Evolutionary conservation across 2,888 invertebrate species (phyloP), one percentile per base, ranked within the genome.

Genomic region (Poecilobothrus nobilitatus): DNA sequence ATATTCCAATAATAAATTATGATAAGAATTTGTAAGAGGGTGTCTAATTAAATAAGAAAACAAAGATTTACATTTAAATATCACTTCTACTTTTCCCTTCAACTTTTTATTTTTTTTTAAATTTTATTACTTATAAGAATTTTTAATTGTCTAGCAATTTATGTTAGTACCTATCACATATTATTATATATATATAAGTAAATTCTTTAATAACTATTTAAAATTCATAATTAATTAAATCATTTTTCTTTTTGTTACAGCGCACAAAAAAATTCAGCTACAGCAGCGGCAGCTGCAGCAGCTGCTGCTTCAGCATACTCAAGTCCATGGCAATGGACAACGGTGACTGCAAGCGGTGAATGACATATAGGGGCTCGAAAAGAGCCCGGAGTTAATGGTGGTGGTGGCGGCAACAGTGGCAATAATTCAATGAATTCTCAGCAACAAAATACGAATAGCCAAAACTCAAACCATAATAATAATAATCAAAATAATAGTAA

Each of bases 281-380:
- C 37, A 37, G 53, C 53, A 53, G 15, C 53, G 15, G 53, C 53
- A 53, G 53, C 53, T 2, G 53, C 53, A 18, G 53, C 53, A 18
- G 53, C 53, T 6, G 53, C 53, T 15, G 53, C 53, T 12, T 74
- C 77, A 70, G 78, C 79, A 71, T 85, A 85, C 75, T 82, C 80
- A 70, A 85, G 83, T 76, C 84, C 84, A 68, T 86, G 86, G 86
- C 84, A 84, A 77, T 85, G 86, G 85, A 84, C 86, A 70, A 85
- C 84, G 33, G 84, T 86, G 68, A 84, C 85, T 65, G 85, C 85
- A 37, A 82, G 84, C 66, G 85, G 85, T 62, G 86, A 86, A 85
- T 86, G 85, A 85, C 86, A 85, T 77, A 77, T 79, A 78, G 79
- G 80, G 80, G 81, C 80, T 81, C 81, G 77, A 68, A 81, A 78